Evolutionary conservation across 2,888 invertebrate species (phyloP), one percentile per base, ranked within the genome.

Genomic region (Agrotis segetum): DNA sequence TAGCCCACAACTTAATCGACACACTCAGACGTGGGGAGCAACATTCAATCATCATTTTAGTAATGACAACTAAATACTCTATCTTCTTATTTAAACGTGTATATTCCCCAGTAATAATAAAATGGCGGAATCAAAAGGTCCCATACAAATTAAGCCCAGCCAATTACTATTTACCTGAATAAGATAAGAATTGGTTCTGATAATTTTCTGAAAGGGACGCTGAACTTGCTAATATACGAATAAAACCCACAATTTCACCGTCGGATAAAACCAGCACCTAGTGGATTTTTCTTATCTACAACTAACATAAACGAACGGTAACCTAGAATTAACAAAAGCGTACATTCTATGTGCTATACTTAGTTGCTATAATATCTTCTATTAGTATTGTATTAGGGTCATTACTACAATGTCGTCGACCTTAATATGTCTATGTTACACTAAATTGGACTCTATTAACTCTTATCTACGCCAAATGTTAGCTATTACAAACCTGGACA

Each of bases 381-480:
- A 63, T 53, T 19, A 49, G 62, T 70, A 58, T 60, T 61, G 19
- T 66, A 60, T 53, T 47, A 29, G 29, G 66, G 19, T 63, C 55
- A 56, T 77, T 77, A 68, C 40, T 62, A 62, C 61, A 44, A 59
- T 67, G 62, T 68, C 62, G 50, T 77, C 44, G 68, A 76, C 65
- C 65, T 68, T 40, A 77, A 65, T 79, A 53, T 53, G 56, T 80
- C 68, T 52, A 21, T 40, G 13, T 46, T n/a, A 49, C 46, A 70
- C 65, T 71, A 79, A 81, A 29, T 49, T 50, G 21, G 24, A 14
- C 63, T 49, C 52, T 16, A 81, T 69, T 81, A 74, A 49, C 65
- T 69, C 59, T 70, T 76, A 68, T 66, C 64, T 40, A 67, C 55
- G 49, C 75, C 64, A 77, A 74, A 74, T 68, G 61, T 64, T 67